phyloP scores from a whole-genome alignment of 2,888 invertebrate genomes.

The Calameuta idolon region DNA sequence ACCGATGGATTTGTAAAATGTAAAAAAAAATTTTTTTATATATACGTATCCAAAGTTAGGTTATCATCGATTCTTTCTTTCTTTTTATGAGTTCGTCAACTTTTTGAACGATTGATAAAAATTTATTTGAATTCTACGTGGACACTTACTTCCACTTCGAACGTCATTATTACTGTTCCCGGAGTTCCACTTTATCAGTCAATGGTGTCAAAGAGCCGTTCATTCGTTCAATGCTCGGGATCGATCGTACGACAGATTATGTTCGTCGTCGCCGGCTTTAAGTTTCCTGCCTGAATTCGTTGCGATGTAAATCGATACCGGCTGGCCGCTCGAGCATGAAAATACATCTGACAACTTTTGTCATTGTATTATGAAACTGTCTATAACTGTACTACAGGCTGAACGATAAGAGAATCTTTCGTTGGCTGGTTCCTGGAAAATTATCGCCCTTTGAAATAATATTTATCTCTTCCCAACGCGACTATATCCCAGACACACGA shows the following conservation, averaged over 20 bases:
- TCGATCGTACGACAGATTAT: background rate
- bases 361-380: background rate
- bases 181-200: conserved; percentile 6
- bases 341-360: background rate
- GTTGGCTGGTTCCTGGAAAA: background rate
- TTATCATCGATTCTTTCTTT: background rate
- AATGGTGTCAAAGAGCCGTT: conserved; percentile 9
- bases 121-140: background rate
- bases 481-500: background rate
- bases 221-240: background rate
- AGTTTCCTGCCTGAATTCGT: background rate
- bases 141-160: background rate
- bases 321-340: background rate
- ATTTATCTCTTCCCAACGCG: background rate
- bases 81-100: background rate
- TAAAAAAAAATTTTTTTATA: background rate
- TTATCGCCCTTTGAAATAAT: background rate
- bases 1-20: background rate
- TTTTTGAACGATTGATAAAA: background rate
- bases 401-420: background rate
- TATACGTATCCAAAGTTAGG: background rate
- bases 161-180: background rate
- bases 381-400: background rate
- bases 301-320: background rate
- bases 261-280: background rate